Conservation (phyloP, 2,888 invertebrate genomes). For the Apamea anceps region DNA sequence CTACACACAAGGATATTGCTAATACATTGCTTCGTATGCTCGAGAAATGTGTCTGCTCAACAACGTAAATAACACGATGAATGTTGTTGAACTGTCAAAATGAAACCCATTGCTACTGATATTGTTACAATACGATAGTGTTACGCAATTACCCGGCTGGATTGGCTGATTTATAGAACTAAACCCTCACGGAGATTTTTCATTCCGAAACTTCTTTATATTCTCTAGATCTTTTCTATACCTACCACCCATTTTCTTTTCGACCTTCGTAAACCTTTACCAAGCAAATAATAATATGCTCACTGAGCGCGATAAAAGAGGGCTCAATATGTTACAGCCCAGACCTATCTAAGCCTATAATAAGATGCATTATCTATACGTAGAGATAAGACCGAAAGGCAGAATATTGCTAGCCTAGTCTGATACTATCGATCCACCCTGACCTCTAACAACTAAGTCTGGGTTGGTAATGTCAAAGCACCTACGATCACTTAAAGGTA, state of each 20-base stretch:
- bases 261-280: background rate
- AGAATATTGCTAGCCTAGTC: slow-evolving; percentile 27
- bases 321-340: background rate
- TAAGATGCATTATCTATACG: background rate
- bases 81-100: too few species aligned
- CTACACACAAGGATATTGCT: too few species aligned
- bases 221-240: background rate
- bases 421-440: slow-evolving; percentile 36
- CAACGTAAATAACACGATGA: too few species aligned
- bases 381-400: slow-evolving; percentile 10
- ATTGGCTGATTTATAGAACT: too few species aligned
- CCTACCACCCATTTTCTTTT: background rate
- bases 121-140: too few species aligned
- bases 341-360: background rate
- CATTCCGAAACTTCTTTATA: background rate
- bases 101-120: too few species aligned
- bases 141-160: too few species aligned
- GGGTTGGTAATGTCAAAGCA: slow-evolving; percentile 30
- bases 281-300: background rate
- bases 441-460: slow-evolving; percentile 42
- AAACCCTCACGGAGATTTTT: background rate
- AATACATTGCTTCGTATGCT: too few species aligned
- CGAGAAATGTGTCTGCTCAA: too few species aligned
- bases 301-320: background rate
- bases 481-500: background rate